These are phyloP conservation scores for Dermochelys coriacea DNA, from an alignment of 2,797 vertebrate species.

Conservation along the genomic window DNA sequence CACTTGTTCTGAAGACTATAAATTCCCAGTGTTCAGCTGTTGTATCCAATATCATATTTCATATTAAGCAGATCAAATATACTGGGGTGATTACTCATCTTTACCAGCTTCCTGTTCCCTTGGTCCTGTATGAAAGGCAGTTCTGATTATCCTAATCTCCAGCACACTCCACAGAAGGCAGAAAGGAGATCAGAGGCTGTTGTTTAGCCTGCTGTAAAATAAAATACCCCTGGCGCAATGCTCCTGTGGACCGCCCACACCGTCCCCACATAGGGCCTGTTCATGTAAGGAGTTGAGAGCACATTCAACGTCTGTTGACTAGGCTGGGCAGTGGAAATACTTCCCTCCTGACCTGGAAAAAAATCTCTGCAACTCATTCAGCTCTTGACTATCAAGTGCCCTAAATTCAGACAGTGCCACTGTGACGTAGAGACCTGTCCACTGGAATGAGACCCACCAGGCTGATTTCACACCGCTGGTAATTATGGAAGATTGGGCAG, in stretches of 20 bases:
- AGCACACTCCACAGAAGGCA: not conserved
- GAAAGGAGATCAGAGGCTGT: not conserved
- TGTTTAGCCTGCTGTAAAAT: rapidly evolving
- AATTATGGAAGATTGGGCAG: not conserved
- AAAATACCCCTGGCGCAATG: rapidly evolving
- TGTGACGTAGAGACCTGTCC: not conserved
- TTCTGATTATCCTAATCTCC: not conserved
- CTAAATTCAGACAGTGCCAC: not conserved
- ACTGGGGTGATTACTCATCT: not conserved
- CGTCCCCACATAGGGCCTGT: not conserved
- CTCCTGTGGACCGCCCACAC: not conserved
- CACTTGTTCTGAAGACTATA: constrained; percentile 14
- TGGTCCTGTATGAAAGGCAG: rapidly evolving
- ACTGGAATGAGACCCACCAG: not conserved
- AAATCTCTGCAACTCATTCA: not conserved
- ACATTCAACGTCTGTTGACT: not conserved
- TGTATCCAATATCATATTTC: constrained; percentile 18
- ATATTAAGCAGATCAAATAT: not conserved
- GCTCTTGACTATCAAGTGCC: not conserved
- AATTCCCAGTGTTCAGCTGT: constrained; percentile 4
- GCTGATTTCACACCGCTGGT: not conserved
- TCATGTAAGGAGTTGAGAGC: not conserved
- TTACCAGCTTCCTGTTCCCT: not conserved
- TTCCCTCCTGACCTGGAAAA: not conserved
- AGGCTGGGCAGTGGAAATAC: not conserved